A percentile compares a stretch with the other conserved stretches of the same genome.
Evolutionary conservation across 2,888 invertebrate genomes (phyloP).

Genomic region (Polydrusus pterygomalis): DNA sequence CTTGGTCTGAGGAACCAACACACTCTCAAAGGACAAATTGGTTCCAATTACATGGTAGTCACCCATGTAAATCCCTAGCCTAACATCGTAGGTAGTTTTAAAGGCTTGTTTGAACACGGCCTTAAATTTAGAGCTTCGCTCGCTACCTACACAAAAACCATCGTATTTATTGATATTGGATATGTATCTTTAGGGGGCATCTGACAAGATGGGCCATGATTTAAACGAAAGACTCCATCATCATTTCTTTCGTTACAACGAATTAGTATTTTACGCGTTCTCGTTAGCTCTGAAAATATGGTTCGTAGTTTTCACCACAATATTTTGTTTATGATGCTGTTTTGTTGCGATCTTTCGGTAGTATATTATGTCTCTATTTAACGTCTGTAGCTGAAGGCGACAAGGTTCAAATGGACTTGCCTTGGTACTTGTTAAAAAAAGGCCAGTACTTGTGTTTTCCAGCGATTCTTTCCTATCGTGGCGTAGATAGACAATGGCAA

Average conservation of each 20-base stretch:
- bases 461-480: too few relatives aligned
- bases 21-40: background rate
- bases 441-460: too few relatives aligned
- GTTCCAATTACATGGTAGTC: slow-evolving; percentile 38
- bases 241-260: slow-evolving; percentile 51
- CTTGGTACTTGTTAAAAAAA: too few relatives aligned
- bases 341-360: background rate
- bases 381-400: background rate
- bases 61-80: slow-evolving; percentile 45
- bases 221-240: slow-evolving; percentile 45
- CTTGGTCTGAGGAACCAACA: too few relatives aligned
- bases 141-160: slow-evolving; percentile 58
- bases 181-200: slow-evolving; percentile 58
- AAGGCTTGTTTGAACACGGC: slow-evolving; percentile 57
- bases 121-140: slow-evolving; percentile 51
- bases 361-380: slow-evolving; percentile 20
- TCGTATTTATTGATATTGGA: slow-evolving; percentile 58
- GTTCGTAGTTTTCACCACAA: slow-evolving; percentile 38
- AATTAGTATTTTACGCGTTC: slow-evolving; percentile 54
- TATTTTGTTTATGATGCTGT: slow-evolving; percentile 6
- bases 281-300: slow-evolving; percentile 49
- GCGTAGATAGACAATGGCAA: too few relatives aligned
- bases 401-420: background rate
- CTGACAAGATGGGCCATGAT: slow-evolving; percentile 52
- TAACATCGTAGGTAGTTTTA: slow-evolving; percentile 57